Evolutionary conservation across 2,113 vertebrate genomes (phyloP), one percentile per base, ranked within the genome.

Genomic region (Corythaeola cristata): DNA sequence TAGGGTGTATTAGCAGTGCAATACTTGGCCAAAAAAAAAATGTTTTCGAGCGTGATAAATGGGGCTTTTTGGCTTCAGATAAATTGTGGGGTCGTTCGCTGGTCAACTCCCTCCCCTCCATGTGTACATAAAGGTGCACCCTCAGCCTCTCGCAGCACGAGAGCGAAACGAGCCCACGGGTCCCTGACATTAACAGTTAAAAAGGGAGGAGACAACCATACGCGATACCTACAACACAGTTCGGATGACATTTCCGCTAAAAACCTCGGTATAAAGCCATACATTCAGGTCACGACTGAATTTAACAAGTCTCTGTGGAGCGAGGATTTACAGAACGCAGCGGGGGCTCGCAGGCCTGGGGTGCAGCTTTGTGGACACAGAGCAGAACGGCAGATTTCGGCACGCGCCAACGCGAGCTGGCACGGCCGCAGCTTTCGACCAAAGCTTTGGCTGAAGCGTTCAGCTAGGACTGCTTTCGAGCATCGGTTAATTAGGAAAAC

Each of bases 1-100:
- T 59, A 86, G 12, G 37, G 97, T 44, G 98, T 97, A 98, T 98
- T 98, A 98, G 93, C 95, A 60, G 98, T 98, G 98, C 98, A 98
- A 98, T 98, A 98, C 98, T 98, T 97, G 96, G 97, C 95, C 11
- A n/a, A 94, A 96, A 88, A 7, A 78, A 44, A 44, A 44, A 8
- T 4, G 32, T 20, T 66, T 59, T 69, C 3, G 24, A 58, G 33
- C 20, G 9, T 58, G 55, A 12, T 3, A 11, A 37, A 87, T 35
- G 1, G 37, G 21, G 59, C 3, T 63, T 74, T 50, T 5, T 6
- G n/a, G n/a, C 47, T 50, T 55, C 33, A 63, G 93, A 86, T 55
- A 11, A 60, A 93, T 59, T 6, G 5, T 19, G 60, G 59, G 72
- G 78, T 17, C 12, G 22, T 41, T 60, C 7, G 6, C 39, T 49